Percentiles rank a stretch among this genome's conserved stretches.
Evolutionary conservation across 92 coral and sea anemone species (phyloP).

Genomic region (Micromussa lordhowensis): DNA sequence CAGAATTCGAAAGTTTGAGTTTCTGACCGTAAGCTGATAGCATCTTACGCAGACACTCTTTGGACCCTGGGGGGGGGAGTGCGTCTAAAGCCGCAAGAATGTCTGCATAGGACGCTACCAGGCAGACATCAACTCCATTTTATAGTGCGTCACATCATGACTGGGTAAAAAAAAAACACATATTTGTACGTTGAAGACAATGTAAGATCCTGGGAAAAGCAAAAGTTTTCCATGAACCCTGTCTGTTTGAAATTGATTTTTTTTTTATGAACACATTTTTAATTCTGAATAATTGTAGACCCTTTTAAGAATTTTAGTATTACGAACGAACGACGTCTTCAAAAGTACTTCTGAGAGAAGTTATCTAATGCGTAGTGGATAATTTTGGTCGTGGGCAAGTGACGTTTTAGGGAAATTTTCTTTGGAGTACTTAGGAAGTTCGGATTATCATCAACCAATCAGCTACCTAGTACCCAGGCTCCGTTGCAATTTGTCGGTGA

Average conservation of each 20-base stretch:
- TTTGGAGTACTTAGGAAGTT: no score
- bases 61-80: no score
- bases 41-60: no score
- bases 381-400: neutral
- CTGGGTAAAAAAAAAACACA: neutral
- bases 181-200: neutral
- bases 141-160: neutral
- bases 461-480: neutral
- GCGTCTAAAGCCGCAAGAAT: no score
- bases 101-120: no score
- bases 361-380: neutral
- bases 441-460: neutral
- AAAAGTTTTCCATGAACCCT: neutral
- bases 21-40: no score
- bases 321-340: neutral
- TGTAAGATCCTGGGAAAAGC: no score
- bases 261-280: neutral
- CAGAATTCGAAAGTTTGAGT: no score
- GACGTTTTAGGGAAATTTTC: neutral
- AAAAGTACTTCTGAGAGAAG: neutral
- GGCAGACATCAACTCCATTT: neutral
- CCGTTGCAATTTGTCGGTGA: neutral
- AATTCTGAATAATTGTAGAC: neutral
- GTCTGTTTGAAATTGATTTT: neutral
- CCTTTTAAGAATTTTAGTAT: neutral